Evolutionary conservation across 2,888 invertebrate genomes (phyloP), one percentile per base, ranked within the genome.

Genomic region (Volucella inflata): DNA sequence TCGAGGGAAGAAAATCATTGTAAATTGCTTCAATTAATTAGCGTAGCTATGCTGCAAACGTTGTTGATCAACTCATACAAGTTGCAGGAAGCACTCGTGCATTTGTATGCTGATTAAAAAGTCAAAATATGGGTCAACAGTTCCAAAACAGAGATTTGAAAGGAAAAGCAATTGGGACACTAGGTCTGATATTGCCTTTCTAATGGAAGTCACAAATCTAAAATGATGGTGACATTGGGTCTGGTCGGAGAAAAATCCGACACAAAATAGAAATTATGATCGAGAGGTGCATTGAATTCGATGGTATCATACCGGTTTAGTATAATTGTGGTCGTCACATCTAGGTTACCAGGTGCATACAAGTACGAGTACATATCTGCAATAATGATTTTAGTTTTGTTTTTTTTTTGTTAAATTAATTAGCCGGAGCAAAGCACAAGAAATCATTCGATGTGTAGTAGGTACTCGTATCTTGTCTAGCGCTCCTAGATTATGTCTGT

Each of bases 21-120:
- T 84, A 84, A 84, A 84, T 84, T 79, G 84, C 79, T 51, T 71
- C 71, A 84, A 84, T 84, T 84, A 84, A 84, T 84, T 84, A 84
- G 75, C 64, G 60, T 62, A 55, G 65, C 59, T 60, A 59, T 21
- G 55, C 51, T 46, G 64, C 16, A 42, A 64, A 44, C 42, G 75
- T 55, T 60, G 72, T 40, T 55, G 50, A 68, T 38, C 62, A 51
- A 16, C 65, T 30, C 30, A 30, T 30, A 30, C 30, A 30, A 30
- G 30, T 30, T 30, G 30, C 4, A 30, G 30, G 30, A 30, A 50
- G 44, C 46, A 48, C 40, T 9, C 17, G 30, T 30, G 14, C 30
- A 30, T 30, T 30, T 12, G 9, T 55, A 48, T 55, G 46, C 68
- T 57, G 51, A 74, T 68, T 80, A 53, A 67, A 64, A 76, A 68